Evolutionary conservation across 2,888 invertebrate genomes (phyloP).

Genomic region (Drosophila prolongata): DNA sequence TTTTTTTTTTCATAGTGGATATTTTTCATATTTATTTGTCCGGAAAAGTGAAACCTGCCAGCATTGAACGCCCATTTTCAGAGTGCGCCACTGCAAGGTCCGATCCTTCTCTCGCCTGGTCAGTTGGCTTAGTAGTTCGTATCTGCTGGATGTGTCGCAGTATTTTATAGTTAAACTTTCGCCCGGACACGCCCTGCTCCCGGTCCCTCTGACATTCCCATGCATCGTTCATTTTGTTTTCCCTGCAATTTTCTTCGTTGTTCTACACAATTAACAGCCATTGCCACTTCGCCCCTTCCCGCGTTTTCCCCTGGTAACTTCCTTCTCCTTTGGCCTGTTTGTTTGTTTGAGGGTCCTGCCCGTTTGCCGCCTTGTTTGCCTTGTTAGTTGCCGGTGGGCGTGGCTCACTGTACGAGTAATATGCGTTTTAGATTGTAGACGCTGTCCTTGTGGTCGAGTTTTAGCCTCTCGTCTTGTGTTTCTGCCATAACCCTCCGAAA

Average conservation of each 20-base stretch:
- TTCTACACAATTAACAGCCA: constrained; percentile 77
- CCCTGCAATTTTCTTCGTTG: constrained; percentile 74
- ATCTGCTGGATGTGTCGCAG: constrained; percentile 58
- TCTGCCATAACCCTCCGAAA: constrained; percentile 1
- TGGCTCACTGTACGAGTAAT: constrained; percentile 51
- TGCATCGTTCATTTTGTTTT: constrained; percentile 72
- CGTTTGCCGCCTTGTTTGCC: constrained; percentile 38
- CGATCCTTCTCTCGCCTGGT: constrained; percentile 1
- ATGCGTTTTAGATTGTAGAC: constrained; percentile 54
- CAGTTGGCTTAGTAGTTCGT: constrained; percentile 26
- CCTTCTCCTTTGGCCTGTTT: constrained; percentile 31
- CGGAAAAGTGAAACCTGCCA: not conserved
- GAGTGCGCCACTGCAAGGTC: not conserved
- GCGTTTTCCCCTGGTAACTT: constrained; percentile 3
- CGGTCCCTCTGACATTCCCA: constrained; percentile 56
- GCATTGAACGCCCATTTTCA: too few species aligned
- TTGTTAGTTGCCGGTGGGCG: constrained; percentile 51
- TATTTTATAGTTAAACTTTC: constrained; percentile 68
- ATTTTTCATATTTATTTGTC: too few species aligned
- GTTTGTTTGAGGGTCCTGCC: constrained; percentile 26
- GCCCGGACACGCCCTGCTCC: constrained; percentile 44
- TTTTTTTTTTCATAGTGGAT: too few species aligned
- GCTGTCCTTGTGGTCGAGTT: constrained; percentile 4
- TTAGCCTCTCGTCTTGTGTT: not conserved
- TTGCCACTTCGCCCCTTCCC: constrained; percentile 33